Conservation (phyloP, 2,797 vertebrate genomes). For the Geotrypetes seraphini region DNA sequence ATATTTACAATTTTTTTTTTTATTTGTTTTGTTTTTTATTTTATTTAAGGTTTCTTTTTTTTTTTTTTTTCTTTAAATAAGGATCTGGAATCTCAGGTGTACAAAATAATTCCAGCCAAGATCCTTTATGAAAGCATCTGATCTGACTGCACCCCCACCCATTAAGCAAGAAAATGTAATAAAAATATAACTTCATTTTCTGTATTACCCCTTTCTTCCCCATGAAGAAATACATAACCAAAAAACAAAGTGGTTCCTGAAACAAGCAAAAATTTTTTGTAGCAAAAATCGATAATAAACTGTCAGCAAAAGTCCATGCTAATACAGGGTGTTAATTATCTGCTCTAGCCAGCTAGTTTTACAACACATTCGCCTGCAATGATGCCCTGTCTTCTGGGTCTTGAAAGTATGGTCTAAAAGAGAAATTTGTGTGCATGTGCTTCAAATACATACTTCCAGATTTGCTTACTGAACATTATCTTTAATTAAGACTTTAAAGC, state of each 20-base stretch:
- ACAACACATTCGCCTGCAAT: slow-evolving; percentile 12
- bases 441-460: slow-evolving; percentile 7
- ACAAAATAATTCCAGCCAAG: slow-evolving; percentile 52
- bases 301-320: slow-evolving; percentile 7
- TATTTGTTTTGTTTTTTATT: slow-evolving; percentile 42
- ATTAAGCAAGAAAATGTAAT: neutral
- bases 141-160: slow-evolving; percentile 18
- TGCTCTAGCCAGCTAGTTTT: slow-evolving; percentile 9
- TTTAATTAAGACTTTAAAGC: neutral
- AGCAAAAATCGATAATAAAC: neutral
- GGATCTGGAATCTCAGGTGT: slow-evolving; percentile 57
- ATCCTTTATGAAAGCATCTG: slow-evolving; percentile 42
- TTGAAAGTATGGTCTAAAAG: slow-evolving; percentile 10
- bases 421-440: slow-evolving; percentile 20
- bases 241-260: slow-evolving; percentile 12
- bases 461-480: slow-evolving; percentile 8
- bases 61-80: too few species aligned
- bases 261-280: slow-evolving; percentile 26
- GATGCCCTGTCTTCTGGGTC: slow-evolving; percentile 9
- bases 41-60: too few species aligned
- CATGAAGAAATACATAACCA: slow-evolving; percentile 3
- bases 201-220: slow-evolving; percentile 17
- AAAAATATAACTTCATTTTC: slow-evolving; percentile 20
- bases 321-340: slow-evolving; percentile 6
- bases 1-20: slow-evolving; percentile 28